Evolutionary conservation across 2,113 vertebrate genomes (phyloP).

Genomic region (Tenebrosternarchus preto): DNA sequence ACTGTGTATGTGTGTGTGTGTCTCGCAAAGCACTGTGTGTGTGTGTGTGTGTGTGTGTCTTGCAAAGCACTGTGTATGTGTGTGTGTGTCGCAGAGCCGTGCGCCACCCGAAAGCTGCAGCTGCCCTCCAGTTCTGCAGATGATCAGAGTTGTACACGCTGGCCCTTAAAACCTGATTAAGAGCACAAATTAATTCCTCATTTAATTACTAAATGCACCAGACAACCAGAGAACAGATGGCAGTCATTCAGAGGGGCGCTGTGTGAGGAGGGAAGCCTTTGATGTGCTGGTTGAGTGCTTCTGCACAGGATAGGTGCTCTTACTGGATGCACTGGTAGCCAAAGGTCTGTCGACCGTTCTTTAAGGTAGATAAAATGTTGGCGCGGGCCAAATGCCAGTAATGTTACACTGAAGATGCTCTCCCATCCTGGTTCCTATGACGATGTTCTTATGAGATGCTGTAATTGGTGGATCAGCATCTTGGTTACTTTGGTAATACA

Average conservation of each 20-base stretch:
- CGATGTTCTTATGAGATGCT: too few species aligned
- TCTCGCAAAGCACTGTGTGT: too few species aligned
- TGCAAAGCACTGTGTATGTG: too few species aligned
- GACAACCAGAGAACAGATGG: constrained; percentile 66
- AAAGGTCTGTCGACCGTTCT: too few species aligned
- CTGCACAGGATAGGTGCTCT: background rate
- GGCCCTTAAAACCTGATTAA: constrained; percentile 42
- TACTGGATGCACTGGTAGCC: background rate
- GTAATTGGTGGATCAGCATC: too few species aligned
- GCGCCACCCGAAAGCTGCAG: background rate
- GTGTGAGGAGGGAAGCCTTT: constrained; percentile 57
- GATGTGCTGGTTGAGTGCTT: constrained; percentile 40
- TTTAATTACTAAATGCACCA: constrained; percentile 68
- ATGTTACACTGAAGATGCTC: too few species aligned
- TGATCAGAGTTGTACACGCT: background rate
- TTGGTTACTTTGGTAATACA: too few species aligned
- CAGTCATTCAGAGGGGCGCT: constrained; percentile 49
- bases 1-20: too few species aligned
- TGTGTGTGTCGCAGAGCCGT: background rate
- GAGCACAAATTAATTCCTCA: constrained; percentile 46
- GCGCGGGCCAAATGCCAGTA: too few species aligned
- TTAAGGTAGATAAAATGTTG: too few species aligned
- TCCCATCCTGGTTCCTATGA: too few species aligned
- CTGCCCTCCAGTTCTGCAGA: background rate
- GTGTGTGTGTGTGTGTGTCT: too few species aligned